Evolutionary conservation across 2,113 vertebrate genomes (phyloP).

Genomic region (Melanerpes formicivorus): DNA sequence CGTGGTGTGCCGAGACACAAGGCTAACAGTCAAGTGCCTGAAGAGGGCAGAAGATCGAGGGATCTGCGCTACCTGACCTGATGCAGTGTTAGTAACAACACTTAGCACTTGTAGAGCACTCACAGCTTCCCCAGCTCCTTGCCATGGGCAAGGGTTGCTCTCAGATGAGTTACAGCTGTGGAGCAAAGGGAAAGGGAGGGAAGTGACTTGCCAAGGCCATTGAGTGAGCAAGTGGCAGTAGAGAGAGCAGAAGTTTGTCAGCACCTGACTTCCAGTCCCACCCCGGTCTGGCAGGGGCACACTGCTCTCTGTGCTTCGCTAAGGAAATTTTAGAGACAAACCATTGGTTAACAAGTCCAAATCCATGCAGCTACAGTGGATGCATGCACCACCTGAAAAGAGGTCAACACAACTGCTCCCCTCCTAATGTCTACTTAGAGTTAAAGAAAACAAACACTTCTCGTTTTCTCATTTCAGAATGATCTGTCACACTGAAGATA

Average conservation of each 20-base stretch:
- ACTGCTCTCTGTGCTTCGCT: neutral
- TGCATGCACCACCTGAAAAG: neutral
- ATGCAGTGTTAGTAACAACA: neutral
- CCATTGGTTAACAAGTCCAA: neutral
- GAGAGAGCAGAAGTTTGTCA: neutral
- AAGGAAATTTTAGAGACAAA: neutral
- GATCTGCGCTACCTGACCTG: slow-evolving; percentile 26
- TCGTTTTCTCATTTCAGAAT: neutral
- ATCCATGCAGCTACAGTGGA: neutral
- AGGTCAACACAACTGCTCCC: neutral
- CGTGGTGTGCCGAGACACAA: neutral
- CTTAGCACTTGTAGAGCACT: neutral
- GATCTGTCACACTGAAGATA: slow-evolving; percentile 42
- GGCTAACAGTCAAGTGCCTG: slow-evolving; percentile 58
- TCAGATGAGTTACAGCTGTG: neutral
- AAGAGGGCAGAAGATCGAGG: slow-evolving; percentile 24
- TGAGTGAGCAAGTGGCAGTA: slow-evolving; percentile 10
- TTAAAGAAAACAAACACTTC: neutral
- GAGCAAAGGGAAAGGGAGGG: neutral
- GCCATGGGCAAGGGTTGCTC: neutral
- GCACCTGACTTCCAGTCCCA: neutral
- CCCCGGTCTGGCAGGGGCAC: neutral
- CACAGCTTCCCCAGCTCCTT: neutral
- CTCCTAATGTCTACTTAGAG: neutral
- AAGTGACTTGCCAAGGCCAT: neutral